Evolutionary conservation across 2,113 vertebrate genomes (phyloP), one percentile per base, ranked within the genome.

Genomic region (Bubo bubo): DNA sequence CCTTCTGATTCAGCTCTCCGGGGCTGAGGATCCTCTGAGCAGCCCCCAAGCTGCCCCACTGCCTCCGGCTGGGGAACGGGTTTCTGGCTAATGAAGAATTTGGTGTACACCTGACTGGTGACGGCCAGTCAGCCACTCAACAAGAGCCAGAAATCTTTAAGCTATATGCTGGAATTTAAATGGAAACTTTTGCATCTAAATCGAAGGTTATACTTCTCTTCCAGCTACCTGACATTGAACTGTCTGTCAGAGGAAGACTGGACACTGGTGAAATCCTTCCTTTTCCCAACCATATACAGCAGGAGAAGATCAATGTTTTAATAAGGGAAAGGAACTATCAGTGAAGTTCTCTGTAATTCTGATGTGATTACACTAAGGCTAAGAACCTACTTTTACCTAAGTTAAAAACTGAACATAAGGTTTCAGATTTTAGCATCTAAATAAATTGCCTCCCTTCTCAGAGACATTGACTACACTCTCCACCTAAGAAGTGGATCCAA

Each of bases 161-260:
- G 49, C 55, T 80, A 9, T 34, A 70, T 0, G 4, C 79, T 68
- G 49, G 63, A 93, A 96, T 94, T 88, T 92, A 84, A 94, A 94
- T 86, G 19, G 67, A 86, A 94, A 95, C n/a, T 83, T 94, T 55
- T 79, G 58, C 80, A 94, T 91, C 66, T 93, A 87, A 88, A 95
- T 59, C 55, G 70, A 91, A 82, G 66, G 58, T 73, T 79, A 14
- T 43, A 47, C 37, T 82, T 66, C 58, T 85, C 58, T 73, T 93
- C 41, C 84, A 84, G 74, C 49, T 79, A 53, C 66, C 74, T 88
- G 89, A 93, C 56, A 90, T 35, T 90, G 79, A 95, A 75, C 72
- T 43, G 63, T n/a, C 64, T 89, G 52, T 85, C 76, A 91, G 49
- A 85, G 62, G 32, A 88, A 89, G 58, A 39, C 24, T 45, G 34